phyloP scores from a whole-genome alignment of 2,888 invertebrate species.

The Unio delphinus region DNA sequence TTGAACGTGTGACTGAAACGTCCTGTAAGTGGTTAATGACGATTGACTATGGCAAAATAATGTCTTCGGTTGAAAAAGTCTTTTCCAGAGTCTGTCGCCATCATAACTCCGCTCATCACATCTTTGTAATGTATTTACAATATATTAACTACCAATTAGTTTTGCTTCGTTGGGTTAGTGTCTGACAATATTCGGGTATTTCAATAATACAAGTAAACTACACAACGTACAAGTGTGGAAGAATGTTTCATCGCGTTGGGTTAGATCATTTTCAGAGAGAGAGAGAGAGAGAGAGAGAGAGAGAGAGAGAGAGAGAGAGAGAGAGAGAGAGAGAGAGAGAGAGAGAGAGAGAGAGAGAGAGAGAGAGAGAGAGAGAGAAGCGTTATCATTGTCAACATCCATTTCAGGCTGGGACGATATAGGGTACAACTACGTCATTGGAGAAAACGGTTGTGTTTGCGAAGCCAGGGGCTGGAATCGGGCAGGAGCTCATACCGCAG shows the following conservation, averaged over 20 bases:
- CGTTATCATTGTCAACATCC: no score
- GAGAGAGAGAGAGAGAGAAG: not conserved
- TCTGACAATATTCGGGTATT: no score
- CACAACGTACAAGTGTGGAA: not conserved
- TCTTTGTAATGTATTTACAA: no score
- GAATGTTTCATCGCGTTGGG: no score
- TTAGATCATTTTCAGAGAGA: not conserved
- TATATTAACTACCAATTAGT: no score
- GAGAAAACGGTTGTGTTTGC: conserved; percentile 84
- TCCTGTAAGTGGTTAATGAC: no score
- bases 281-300: conserved; percentile 2
- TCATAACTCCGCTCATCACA: no score
- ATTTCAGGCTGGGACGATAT: conserved; percentile 45
- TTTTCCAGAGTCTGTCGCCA: no score
- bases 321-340: conserved; percentile 1
- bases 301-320: conserved; percentile 4
- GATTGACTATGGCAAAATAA: no score
- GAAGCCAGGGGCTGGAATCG: conserved; percentile 83
- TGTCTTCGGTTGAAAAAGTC: no score
- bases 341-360: conserved; percentile 4
- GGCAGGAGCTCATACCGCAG: conserved; percentile 80
- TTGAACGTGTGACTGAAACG: not conserved
- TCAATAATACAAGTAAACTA: not conserved
- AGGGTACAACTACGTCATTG: conserved; percentile 81
- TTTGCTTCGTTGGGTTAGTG: no score